Evolutionary conservation across 2,888 invertebrate species (phyloP), one percentile per base, ranked within the genome.

Genomic region (Cantharis rufa): DNA sequence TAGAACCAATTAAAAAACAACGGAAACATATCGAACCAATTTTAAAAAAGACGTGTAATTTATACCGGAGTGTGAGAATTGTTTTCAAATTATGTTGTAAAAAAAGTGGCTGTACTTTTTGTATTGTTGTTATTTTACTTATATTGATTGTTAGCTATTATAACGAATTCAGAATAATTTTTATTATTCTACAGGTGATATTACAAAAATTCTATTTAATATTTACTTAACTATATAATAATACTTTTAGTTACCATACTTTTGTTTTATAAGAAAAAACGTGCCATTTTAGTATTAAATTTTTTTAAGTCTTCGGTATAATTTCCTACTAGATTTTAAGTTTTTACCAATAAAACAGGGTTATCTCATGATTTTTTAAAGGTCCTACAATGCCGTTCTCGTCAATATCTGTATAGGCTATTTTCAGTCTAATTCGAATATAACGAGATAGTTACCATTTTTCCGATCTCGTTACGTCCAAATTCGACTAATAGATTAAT

Each of bases 101-200:
- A 78, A 74, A 84, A 83, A 82, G 85, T 86, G 85, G 86, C 86
- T 86, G 86, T 86, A 85, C 75, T 84, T 82, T 82, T 83, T 80
- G 83, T 84, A 83, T 82, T 83, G 82, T 85, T 85, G 84, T 85
- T 86, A 83, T 83, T 78, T 79, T 78, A 62, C 21, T 72, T 61
- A 69, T 62, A 62, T 68, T 13, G 62, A 62, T 68, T 13, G 62
- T 68, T 66, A 15, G 16, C 27, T 18, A 24, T n/a, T 69, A 24
- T 24, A 68, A 73, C 15, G 27, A 24, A 64, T 64, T 21, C 69
- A 62, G 48, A 48, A 48, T 48, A 48, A 48, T 62, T 69, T 69
- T 61, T 74, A 69, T 74, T 64, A 69, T 74, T 64, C 71, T 71
- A 11, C 70, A 64, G 76, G 76, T 72, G 76, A 76, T 76, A 76